These are phyloP conservation scores for Sparidentex hasta DNA, from an alignment of 2,797 vertebrate species.

Conservation along the genomic window DNA sequence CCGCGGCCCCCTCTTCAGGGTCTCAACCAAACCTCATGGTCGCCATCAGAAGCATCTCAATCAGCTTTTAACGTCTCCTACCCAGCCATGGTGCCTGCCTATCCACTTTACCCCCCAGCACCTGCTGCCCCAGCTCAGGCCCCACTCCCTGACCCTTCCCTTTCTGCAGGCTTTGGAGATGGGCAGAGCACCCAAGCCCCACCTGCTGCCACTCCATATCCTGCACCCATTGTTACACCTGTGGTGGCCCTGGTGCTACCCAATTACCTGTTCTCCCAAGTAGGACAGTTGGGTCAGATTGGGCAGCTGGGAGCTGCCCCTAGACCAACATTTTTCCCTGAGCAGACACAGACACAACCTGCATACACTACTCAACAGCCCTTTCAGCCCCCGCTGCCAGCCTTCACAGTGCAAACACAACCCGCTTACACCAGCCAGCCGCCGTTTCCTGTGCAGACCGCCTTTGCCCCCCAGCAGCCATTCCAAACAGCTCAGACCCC, in stretches of 20 bases:
- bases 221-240: slow-evolving; percentile 89
- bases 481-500: slow-evolving; percentile 73
- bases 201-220: slow-evolving; percentile 79
- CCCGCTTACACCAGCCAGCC: slow-evolving; percentile 67
- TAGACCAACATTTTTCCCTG: slow-evolving; percentile 81
- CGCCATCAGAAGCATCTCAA: slow-evolving; percentile 90
- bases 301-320: slow-evolving; percentile 76
- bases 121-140: slow-evolving; percentile 74
- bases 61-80: slow-evolving; percentile 90
- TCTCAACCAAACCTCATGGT: slow-evolving; percentile 93
- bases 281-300: slow-evolving; percentile 74
- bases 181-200: slow-evolving; percentile 79
- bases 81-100: slow-evolving; percentile 88
- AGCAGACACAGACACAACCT: slow-evolving; percentile 79
- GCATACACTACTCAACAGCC: slow-evolving; percentile 75
- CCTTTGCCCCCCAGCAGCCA: slow-evolving; percentile 75
- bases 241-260: slow-evolving; percentile 92
- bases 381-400: slow-evolving; percentile 67
- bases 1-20: slow-evolving; percentile 88
- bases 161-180: slow-evolving; percentile 80
- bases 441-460: slow-evolving; percentile 77
- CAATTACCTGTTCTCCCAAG: slow-evolving; percentile 87
- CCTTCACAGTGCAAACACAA: slow-evolving; percentile 79
- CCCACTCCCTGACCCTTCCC: slow-evolving; percentile 74
- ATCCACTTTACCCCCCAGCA: slow-evolving; percentile 87